Evolutionary conservation across 1,140 invertebrate genomes (phyloP).

Genomic region (Centruroides vittatus): DNA sequence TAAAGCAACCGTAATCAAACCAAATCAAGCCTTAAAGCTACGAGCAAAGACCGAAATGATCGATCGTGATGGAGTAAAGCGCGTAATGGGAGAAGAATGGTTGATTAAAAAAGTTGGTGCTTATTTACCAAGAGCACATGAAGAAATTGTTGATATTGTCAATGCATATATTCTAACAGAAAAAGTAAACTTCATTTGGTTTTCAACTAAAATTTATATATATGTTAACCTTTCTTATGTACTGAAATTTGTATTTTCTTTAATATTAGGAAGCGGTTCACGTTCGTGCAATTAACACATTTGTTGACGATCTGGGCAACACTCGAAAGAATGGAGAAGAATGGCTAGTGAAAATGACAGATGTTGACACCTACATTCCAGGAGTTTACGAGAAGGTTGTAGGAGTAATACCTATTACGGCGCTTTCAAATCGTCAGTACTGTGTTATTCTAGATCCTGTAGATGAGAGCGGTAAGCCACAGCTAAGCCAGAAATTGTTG

Average conservation of each 20-base stretch:
- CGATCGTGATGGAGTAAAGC: conserved; percentile 28
- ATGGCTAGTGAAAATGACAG: conserved; percentile 34
- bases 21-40: conserved; percentile 35
- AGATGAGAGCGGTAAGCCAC: conserved; percentile 29
- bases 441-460: conserved; percentile 36
- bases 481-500: conserved; percentile 34
- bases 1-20: conserved; percentile 30
- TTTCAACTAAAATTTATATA: too few relatives aligned
- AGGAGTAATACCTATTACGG: conserved; percentile 32
- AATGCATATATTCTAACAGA: conserved; percentile 36
- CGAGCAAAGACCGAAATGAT: conserved; percentile 33
- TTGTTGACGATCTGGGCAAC: conserved; percentile 33
- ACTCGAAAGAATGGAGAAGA: conserved; percentile 38
- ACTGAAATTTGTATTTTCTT: too few relatives aligned
- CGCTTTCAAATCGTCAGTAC: conserved; percentile 35
- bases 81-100: conserved; percentile 39
- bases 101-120: conserved; percentile 35
- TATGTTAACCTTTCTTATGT: too few relatives aligned
- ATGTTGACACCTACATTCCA: conserved; percentile 38
- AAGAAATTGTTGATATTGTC: conserved; percentile 35
- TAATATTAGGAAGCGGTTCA: conserved; percentile 33
- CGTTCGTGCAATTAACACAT: conserved; percentile 32
- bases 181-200: conserved; percentile 24
- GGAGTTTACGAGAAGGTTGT: conserved; percentile 38
- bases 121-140: conserved; percentile 38